These are phyloP conservation scores for Trichonephila clavata DNA, from an alignment of 1,140 invertebrate species.

Conservation along the genomic window DNA sequence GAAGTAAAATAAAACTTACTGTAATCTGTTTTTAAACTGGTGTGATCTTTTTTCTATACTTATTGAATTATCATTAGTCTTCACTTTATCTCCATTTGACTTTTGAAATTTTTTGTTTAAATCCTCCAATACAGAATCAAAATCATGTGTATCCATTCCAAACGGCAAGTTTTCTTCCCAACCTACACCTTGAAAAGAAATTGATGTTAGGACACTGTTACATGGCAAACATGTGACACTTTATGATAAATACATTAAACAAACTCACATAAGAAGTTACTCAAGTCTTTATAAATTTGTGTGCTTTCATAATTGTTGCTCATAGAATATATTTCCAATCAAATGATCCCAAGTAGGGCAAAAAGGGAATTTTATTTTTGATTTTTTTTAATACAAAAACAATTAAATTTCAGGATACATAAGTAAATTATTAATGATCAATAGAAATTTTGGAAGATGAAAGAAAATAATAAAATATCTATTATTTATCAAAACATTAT, in stretches of 20 bases:
- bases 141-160: neutral
- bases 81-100: neutral
- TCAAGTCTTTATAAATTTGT: neutral
- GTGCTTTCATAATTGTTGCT: neutral
- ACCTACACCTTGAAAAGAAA: constrained; percentile 2
- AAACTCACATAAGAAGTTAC: neutral
- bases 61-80: neutral
- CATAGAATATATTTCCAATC: neutral
- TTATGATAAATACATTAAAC: neutral
- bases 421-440: no score
- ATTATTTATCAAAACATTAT: no score
- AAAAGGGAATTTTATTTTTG: no score
- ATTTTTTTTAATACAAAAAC: no score
- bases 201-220: neutral
- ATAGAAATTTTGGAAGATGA: no score
- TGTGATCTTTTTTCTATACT: constrained; percentile 36
- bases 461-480: no score
- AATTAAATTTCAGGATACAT: no score
- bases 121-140: neutral
- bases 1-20: neutral
- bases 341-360: no score
- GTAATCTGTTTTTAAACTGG: constrained; percentile 39
- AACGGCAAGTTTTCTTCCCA: neutral
- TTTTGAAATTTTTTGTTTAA: constrained; percentile 1
- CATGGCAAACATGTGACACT: neutral